Evolutionary conservation across 2,113 vertebrate genomes (phyloP).

Genomic region (Brachyistius frenatus): DNA sequence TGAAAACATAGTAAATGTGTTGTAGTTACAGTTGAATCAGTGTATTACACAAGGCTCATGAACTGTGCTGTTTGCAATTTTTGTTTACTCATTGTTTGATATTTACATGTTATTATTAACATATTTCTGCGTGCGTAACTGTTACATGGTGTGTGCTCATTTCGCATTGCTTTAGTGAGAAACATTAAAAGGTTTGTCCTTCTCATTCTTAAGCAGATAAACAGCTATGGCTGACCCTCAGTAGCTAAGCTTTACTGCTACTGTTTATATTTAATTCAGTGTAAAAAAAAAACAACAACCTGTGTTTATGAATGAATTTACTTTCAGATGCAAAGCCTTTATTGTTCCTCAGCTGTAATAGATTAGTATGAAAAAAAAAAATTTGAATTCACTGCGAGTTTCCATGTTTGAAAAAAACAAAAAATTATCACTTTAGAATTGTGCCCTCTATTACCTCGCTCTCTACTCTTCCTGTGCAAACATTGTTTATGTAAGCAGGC

Average conservation of each 20-base stretch:
- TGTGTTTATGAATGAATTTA: too few relatives aligned
- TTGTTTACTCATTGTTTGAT: background rate
- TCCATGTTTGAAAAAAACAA: slow-evolving; percentile 20
- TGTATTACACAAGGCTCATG: too few relatives aligned
- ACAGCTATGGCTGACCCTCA: too few relatives aligned
- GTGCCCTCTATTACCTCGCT: slow-evolving; percentile 42
- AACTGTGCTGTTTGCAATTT: too few relatives aligned
- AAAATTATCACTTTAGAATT: slow-evolving; percentile 35
- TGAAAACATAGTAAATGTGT: background rate
- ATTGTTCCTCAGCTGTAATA: too few relatives aligned
- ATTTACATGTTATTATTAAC: too few relatives aligned
- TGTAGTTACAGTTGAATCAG: background rate
- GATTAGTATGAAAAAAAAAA: background rate
- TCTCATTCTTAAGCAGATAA: too few relatives aligned
- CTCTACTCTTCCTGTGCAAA: slow-evolving; percentile 46
- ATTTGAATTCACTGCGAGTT: slow-evolving; percentile 23
- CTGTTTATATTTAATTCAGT: too few relatives aligned
- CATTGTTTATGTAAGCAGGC: slow-evolving; percentile 56
- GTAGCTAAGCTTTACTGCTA: too few relatives aligned
- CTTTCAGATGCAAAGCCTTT: too few relatives aligned
- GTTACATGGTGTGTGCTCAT: background rate
- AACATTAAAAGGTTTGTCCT: background rate
- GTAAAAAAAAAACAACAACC: too few relatives aligned
- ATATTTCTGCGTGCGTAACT: too few relatives aligned
- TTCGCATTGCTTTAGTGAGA: background rate